A percentile compares a stretch with the other conserved stretches of the same genome.
These are phyloP conservation scores for Nautilus pompilius DNA, from an alignment of 1,140 invertebrate species.

Conservation along the genomic window DNA sequence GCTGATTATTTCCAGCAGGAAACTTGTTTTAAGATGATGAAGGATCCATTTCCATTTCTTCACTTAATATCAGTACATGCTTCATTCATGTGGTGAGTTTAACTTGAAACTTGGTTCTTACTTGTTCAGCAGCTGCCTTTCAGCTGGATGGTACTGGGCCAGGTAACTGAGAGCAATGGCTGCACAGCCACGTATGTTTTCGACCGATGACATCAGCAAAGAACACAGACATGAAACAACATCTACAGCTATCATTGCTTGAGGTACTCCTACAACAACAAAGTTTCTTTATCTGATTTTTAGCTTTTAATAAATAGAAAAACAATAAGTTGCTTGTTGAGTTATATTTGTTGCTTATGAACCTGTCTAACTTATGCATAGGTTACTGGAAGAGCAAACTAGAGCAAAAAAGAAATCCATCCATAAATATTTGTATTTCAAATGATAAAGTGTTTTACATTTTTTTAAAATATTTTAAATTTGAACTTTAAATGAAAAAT, in stretches of 20 bases:
- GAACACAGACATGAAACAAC: slow-evolving; percentile 42
- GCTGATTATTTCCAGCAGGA: not conserved
- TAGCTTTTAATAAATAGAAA: no score
- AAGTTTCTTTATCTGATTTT: no score
- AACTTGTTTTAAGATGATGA: not conserved
- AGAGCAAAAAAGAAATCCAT: no score
- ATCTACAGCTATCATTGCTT: slow-evolving; percentile 48
- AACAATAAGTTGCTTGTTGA: no score
- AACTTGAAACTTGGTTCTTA: slow-evolving; percentile 9
- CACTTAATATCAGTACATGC: not conserved
- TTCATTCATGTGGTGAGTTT: not conserved
- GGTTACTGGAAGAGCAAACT: no score
- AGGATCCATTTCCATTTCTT: not conserved
- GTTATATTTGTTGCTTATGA: no score
- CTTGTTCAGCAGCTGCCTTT: slow-evolving; percentile 51
- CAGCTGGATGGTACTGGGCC: slow-evolving; percentile 47
- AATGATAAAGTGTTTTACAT: no score
- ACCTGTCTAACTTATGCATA: no score
- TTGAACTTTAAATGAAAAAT: no score
- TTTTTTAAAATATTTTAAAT: no score
- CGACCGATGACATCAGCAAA: slow-evolving; percentile 29
- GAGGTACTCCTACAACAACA: slow-evolving; percentile 46
- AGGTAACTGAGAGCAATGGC: slow-evolving; percentile 53
- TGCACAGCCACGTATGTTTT: slow-evolving; percentile 46
- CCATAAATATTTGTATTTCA: no score